Evolutionary conservation across 2,113 vertebrate genomes (phyloP).

Genomic region (Apteryx owenii): DNA sequence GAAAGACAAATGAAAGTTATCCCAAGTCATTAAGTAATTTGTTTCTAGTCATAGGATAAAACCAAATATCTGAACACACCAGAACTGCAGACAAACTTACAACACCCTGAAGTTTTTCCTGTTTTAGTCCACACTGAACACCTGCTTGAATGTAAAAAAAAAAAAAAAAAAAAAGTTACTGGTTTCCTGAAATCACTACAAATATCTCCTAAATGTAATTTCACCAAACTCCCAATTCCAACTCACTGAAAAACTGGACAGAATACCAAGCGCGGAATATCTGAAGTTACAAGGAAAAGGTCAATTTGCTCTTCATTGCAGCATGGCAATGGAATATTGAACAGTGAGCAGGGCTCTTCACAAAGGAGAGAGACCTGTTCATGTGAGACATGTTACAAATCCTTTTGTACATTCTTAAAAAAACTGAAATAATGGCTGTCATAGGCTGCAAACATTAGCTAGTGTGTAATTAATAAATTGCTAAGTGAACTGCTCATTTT

Average conservation of each 20-base stretch:
- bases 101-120: not conserved
- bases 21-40: not conserved
- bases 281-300: not conserved
- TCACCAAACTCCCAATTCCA: not conserved
- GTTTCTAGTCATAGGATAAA: not conserved
- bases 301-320: not conserved
- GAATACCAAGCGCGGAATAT: not conserved
- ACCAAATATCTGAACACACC: not conserved
- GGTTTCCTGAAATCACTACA: not conserved
- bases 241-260: not conserved
- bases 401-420: not conserved
- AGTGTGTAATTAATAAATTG: not conserved
- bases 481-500: not conserved
- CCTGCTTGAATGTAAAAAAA: not conserved
- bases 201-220: not conserved
- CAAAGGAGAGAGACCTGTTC: not conserved
- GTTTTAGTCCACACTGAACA: not conserved
- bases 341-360: not conserved
- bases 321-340: not conserved
- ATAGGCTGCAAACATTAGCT: not conserved
- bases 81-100: not conserved
- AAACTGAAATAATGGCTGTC: not conserved
- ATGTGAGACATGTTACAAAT: not conserved
- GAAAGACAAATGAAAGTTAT: not conserved
- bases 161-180: not conserved